These are phyloP conservation scores for Xylota segnis DNA, from an alignment of 2,888 invertebrate genomes.

Conservation along the genomic window DNA sequence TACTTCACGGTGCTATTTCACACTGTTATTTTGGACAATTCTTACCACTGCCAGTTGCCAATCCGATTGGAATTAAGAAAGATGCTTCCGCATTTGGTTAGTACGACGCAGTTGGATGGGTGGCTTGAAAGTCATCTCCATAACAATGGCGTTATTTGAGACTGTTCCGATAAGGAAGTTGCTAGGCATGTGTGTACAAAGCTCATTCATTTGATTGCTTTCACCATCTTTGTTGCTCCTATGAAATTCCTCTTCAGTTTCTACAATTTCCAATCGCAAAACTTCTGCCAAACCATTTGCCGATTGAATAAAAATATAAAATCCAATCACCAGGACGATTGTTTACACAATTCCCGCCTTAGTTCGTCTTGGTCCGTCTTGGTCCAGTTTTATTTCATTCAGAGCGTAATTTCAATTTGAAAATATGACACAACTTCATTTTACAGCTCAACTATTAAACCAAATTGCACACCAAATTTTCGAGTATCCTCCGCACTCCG, in stretches of 20 bases:
- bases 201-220: too few relatives aligned
- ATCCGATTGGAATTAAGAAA: too few relatives aligned
- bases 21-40: too few relatives aligned
- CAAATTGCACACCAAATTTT: slow-evolving; percentile 4
- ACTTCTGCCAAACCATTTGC: background rate
- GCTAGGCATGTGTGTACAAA: too few relatives aligned
- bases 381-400: slow-evolving; percentile 2
- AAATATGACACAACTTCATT: background rate
- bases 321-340: background rate
- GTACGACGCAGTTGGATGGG: too few relatives aligned
- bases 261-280: background rate
- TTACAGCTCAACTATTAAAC: slow-evolving; percentile 4
- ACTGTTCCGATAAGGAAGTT: too few relatives aligned
- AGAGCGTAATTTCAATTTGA: slow-evolving; percentile 16
- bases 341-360: background rate
- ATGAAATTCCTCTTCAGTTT: background rate
- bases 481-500: background rate
- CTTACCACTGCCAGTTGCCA: too few relatives aligned
- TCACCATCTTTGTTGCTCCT: background rate
- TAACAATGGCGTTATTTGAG: too few relatives aligned
- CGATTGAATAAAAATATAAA: slow-evolving; percentile 3
- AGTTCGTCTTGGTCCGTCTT: background rate
- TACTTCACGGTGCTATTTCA: too few relatives aligned
- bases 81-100: too few relatives aligned
- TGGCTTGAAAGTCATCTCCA: too few relatives aligned